These are phyloP conservation scores for Aphelinus atriplicis DNA, from an alignment of 1,140 invertebrate genomes.

Conservation along the genomic window DNA sequence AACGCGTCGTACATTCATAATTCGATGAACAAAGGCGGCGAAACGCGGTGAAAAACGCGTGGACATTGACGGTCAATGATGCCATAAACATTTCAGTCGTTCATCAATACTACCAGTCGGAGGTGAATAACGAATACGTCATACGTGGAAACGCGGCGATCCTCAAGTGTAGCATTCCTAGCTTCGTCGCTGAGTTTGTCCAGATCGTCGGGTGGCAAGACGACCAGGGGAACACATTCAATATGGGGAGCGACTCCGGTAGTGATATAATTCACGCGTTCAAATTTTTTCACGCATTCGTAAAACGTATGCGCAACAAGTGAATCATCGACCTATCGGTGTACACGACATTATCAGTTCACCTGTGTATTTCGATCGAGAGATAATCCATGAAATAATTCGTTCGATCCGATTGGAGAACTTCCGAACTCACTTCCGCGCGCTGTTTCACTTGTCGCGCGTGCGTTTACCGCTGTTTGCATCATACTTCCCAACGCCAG, in stretches of 20 bases:
- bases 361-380: no score
- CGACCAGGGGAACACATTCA: conserved; percentile 78
- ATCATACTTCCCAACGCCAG: background rate
- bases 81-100: conserved; percentile 73
- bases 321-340: no score
- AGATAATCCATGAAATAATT: no score
- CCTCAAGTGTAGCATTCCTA: conserved; percentile 91
- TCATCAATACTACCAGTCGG: conserved; percentile 87
- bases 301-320: no score
- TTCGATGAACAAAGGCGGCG: no score
- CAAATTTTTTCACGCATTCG: background rate
- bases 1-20: no score
- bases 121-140: conserved; percentile 93
- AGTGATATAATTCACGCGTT: conserved; percentile 25
- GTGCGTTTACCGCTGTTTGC: background rate
- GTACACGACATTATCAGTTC: no score
- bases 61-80: no score
- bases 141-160: conserved; percentile 93
- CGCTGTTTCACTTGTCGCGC: no score
- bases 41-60: no score
- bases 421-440: no score
- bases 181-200: conserved; percentile 92
- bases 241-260: conserved; percentile 64
- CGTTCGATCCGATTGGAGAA: no score
- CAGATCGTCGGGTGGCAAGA: conserved; percentile 86